phyloP scores from a whole-genome alignment of 2,888 invertebrate genomes.

The Stictocephala bisonia region DNA sequence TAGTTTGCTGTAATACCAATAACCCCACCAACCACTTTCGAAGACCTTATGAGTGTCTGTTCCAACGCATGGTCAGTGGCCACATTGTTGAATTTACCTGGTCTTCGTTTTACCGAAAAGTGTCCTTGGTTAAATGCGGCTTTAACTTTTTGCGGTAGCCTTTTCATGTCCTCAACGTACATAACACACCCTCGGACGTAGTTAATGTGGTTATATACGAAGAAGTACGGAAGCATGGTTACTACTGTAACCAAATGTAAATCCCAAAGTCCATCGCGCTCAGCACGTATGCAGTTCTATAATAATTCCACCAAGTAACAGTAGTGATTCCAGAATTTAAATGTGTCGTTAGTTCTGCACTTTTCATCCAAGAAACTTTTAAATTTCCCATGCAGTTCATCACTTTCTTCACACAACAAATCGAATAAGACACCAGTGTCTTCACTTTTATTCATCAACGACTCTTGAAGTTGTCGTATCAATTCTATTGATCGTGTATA shows the following conservation, averaged over 20 bases:
- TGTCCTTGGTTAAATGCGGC: slow-evolving; percentile 1
- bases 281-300: slow-evolving; percentile 10
- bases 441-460: neutral
- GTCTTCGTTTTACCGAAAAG: slow-evolving; percentile 3
- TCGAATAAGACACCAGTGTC: neutral
- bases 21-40: slow-evolving; percentile 16
- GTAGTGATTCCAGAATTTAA: slow-evolving; percentile 13
- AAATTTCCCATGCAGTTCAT: neutral
- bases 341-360: neutral
- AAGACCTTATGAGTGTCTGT: slow-evolving; percentile 14
- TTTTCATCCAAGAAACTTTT: neutral
- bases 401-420: neutral
- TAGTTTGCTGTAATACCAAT: slow-evolving; percentile 9
- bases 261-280: slow-evolving; percentile 17
- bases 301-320: neutral
- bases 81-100: slow-evolving; percentile 30
- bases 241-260: slow-evolving; percentile 18
- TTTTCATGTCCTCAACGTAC: slow-evolving; percentile 23
- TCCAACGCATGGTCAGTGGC: slow-evolving; percentile 33
- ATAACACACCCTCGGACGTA: neutral
- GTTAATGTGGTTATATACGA: neutral
- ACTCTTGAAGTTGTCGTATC: neutral
- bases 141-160: neutral
- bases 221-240: neutral
- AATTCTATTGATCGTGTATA: neutral